Base-by-base conservation (phyloP, 2,888 invertebrate species). In the Ormyrus labotus region DNA sequence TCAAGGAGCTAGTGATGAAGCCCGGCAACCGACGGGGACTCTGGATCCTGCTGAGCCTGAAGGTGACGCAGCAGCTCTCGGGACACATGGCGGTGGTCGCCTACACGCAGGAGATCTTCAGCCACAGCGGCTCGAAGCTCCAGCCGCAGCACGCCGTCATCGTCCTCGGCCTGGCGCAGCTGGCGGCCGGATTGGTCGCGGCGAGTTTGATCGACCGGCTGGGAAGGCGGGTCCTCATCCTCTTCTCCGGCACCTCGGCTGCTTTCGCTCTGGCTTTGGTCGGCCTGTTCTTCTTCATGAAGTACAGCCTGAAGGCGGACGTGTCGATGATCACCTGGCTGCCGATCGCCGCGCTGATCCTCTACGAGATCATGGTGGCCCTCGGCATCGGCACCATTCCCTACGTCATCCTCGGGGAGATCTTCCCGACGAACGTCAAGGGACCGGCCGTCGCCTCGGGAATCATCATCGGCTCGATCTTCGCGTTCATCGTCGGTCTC, bases 361-460 rank as follows among this genome's bases (percentile, higher is more conserved):
- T 92, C 82, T 94, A 93, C 90, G 93, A 94, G 90, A 92, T 93
- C 84, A 92, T 93, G 57, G 94, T 93, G 80, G 93, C 93, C 4
- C 91, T 94, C 86, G 94, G 94, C 13, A 92, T 94, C 87, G 94
- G 94, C 0, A 93, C 94, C 4, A 92, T 94, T 84, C 94, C 94
- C 50, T 94, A 93, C 86, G 92, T 94, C 60, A 92, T 94, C 70
- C 92, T 93, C 61, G 93, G 93, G 4, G 94, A 94, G 89, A 92
- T 94, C 86, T 93, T 95, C 87, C 93, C 95, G 61, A 91, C 93
- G 4, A 92, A 93, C 84, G 94, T 93, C 45, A 93, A 94, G 85
- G 93, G 94, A 0, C 92, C 93, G 81, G 94, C 95, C 0, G 93
- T 94, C 50, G 93, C 94, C 82, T 91, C 94, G 6, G 93, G 93